Evolutionary conservation across 2,888 invertebrate species (phyloP), one percentile per base, ranked within the genome.

Genomic region (Aphrophora alni): DNA sequence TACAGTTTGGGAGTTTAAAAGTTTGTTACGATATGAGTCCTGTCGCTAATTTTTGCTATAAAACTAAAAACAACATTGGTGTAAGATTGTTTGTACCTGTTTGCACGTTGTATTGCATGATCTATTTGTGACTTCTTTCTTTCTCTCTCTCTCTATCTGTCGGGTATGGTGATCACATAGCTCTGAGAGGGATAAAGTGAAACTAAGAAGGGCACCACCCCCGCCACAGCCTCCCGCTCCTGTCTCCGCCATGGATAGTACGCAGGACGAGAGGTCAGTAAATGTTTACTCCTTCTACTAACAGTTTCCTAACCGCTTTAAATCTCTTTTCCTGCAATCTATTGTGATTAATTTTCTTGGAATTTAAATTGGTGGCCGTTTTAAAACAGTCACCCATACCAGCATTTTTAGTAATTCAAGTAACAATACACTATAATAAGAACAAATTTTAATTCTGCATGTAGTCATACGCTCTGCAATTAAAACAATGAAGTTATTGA

Each of bases 221-320:
- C 74, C 78, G 33, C 78, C 78, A n/a, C 78, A 73, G n/a, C 26
- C 78, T 59, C 33, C 78, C 25, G 28, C 68, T 72, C 74, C 59
- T n/a, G 77, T 21, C n/a, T 59, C 59, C 21, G 14, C 44, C 8
- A 21, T 59, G 21, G 59, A 59, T 21, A 59, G 21, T 21, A 77
- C 77, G 38, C 75, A 79, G n/a, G 76, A 81, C 44, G 80, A 80
- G 38, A 80, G 80, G 80, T 80, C 71, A 44, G 80, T 80, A 8
- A 3, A 0, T 33, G n/a, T 7, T 38, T 12, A 75, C 14, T 5
- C 26, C 21, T n/a, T n/a, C n/a, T 21, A 59, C 59, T 59, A 21
- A n/a, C 59, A 44, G 1, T 44, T 14, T 44, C 8, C 17, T 44
- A 44, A 44, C 44, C 17, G 17, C 10, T 14, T 44, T 12, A 44